Conservation (phyloP, 2,888 invertebrate species). For the Cheiracanthium punctorium region DNA sequence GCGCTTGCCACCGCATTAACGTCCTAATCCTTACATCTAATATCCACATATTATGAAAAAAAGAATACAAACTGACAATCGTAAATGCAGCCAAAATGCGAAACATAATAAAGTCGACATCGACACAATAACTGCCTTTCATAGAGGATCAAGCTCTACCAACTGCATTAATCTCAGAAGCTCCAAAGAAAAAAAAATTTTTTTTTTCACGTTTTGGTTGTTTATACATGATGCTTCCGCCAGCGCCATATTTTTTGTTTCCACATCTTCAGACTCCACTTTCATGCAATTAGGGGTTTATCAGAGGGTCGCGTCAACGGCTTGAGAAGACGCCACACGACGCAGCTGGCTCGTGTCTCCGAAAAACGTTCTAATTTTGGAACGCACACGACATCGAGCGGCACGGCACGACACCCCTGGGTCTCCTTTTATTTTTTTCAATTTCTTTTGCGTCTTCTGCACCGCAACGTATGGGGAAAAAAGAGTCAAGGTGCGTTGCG, state of each 20-base stretch:
- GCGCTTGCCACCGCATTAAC: no score
- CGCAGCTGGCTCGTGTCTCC: background rate
- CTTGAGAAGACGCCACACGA: slow-evolving; percentile 2
- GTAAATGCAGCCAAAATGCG: no score
- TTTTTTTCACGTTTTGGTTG: background rate
- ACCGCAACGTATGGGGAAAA: background rate
- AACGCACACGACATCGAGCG: background rate
- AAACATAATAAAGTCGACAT: no score
- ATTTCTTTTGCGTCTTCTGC: no score
- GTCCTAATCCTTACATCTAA: no score
- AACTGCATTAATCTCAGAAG: background rate
- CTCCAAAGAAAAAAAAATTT: background rate
- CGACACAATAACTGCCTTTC: no score
- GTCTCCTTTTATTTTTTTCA: background rate
- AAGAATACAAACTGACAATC: no score
- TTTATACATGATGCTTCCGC: background rate
- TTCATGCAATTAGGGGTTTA: slow-evolving; percentile 13
- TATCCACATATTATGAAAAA: no score
- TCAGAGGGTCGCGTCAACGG: slow-evolving; percentile 5
- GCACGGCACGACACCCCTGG: background rate
- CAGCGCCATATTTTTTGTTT: background rate
- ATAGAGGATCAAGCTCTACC: no score
- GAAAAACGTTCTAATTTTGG: slow-evolving; percentile 1
- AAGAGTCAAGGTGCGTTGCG: background rate
- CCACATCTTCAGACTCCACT: background rate